Evolutionary conservation across 2,888 invertebrate species (phyloP).

Genomic region (Drosophila mayaguana): DNA sequence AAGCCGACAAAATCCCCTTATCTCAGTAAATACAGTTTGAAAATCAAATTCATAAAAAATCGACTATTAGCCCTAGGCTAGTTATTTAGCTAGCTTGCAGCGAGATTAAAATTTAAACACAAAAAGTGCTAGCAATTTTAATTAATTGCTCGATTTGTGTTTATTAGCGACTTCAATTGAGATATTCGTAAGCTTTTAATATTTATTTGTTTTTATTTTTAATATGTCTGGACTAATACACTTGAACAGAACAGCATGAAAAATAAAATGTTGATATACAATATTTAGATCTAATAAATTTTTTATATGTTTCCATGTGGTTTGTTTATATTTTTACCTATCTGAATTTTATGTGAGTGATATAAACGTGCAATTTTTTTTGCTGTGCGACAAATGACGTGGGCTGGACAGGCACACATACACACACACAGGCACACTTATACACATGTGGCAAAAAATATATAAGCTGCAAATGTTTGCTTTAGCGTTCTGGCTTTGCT

Average conservation of each 20-base stretch:
- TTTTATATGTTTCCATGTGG: conserved; percentile 21
- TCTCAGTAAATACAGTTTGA: neutral
- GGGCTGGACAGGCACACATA: conserved; percentile 21
- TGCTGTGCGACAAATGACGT: conserved; percentile 38
- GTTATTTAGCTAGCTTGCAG: neutral
- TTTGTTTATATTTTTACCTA: conserved; percentile 39
- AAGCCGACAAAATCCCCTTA: neutral
- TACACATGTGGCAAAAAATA: conserved; percentile 7
- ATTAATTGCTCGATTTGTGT: neutral
- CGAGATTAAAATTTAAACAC: neutral
- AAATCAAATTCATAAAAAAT: neutral
- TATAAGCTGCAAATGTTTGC: conserved; percentile 70
- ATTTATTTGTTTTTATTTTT: conserved; percentile 1
- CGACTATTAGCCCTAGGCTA: neutral
- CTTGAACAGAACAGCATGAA: neutral
- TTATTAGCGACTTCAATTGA: neutral
- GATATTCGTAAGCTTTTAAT: neutral
- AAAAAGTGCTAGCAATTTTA: neutral
- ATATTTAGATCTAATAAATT: conserved; percentile 22
- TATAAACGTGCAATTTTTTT: conserved; percentile 26
- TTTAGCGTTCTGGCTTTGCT: conserved; percentile 52
- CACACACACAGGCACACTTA: neutral
- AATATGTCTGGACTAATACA: conserved; percentile 7
- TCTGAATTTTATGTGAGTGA: conserved; percentile 36
- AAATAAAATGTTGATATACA: conserved; percentile 1